phyloP scores from a whole-genome alignment of 2,888 invertebrate genomes.

The Hydrotaea diabolus region DNA sequence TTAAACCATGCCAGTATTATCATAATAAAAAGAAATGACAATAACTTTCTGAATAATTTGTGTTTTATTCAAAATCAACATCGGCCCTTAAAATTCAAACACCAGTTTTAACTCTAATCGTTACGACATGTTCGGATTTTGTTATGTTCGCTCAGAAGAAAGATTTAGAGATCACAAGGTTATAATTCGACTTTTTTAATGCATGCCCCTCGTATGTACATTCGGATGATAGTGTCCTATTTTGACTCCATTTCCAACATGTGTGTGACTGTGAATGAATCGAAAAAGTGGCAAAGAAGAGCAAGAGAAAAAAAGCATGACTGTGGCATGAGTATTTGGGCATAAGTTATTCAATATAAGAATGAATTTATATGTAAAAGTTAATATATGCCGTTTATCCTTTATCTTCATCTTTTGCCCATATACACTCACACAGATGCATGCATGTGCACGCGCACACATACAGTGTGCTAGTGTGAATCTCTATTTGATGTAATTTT shows the following conservation, averaged over 20 bases:
- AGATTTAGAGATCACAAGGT: too few relatives aligned
- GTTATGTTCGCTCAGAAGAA: too few relatives aligned
- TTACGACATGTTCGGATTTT: too few relatives aligned
- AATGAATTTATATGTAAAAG: conserved; percentile 46
- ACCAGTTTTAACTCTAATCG: too few relatives aligned
- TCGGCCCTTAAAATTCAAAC: too few relatives aligned
- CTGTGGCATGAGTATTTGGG: conserved; percentile 28
- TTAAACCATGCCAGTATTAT: too few relatives aligned
- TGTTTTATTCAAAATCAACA: too few relatives aligned
- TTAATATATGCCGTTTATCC: conserved; percentile 41
- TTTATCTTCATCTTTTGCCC: conserved; percentile 17
- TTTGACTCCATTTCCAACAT: background rate
- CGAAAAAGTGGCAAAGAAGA: background rate
- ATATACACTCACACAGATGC: background rate
- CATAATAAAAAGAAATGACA: too few relatives aligned
- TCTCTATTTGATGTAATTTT: conserved; percentile 26
- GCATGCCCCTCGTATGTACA: too few relatives aligned
- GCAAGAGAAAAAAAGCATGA: background rate
- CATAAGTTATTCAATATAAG: conserved; percentile 56
- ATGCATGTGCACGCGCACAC: background rate
- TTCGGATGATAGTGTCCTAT: conserved; percentile 1
- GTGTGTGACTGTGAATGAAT: conserved; percentile 6
- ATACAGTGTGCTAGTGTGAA: background rate
- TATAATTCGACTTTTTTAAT: too few relatives aligned
- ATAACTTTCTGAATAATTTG: too few relatives aligned